A percentile compares a stretch with the other conserved stretches of the same genome.
These are phyloP conservation scores for Diorhabda carinulata DNA, from an alignment of 1,140 invertebrate species.

Conservation along the genomic window DNA sequence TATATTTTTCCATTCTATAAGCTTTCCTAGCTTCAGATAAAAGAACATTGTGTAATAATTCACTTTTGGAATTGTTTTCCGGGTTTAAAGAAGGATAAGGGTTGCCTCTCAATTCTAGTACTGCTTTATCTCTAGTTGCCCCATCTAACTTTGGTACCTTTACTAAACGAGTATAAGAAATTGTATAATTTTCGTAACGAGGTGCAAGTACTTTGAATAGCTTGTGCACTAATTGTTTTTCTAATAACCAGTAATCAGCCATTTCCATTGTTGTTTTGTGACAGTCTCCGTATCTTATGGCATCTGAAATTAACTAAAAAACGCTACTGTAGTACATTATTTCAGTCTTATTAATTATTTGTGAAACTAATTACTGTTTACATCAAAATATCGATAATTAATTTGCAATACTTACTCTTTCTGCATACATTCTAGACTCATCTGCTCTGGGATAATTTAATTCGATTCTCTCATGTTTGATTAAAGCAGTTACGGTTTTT, in stretches of 20 bases:
- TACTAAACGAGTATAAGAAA: slow-evolving; percentile 70
- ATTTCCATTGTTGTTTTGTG: slow-evolving; percentile 84
- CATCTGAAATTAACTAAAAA: slow-evolving; percentile 79
- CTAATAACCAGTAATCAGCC: slow-evolving; percentile 83
- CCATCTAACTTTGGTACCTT: slow-evolving; percentile 62
- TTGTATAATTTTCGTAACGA: slow-evolving; percentile 66
- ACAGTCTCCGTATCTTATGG: slow-evolving; percentile 78
- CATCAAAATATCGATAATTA: too few species aligned
- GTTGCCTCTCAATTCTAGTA: slow-evolving; percentile 78
- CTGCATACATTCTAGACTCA: slow-evolving; percentile 85
- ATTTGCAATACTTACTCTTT: slow-evolving; percentile 59
- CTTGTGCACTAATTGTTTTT: slow-evolving; percentile 88
- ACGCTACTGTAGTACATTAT: background rate
- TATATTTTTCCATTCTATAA: slow-evolving; percentile 49
- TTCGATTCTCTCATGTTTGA: slow-evolving; percentile 88
- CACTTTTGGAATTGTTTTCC: slow-evolving; percentile 55
- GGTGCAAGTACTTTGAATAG: slow-evolving; percentile 89
- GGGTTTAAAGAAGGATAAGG: slow-evolving; percentile 60
- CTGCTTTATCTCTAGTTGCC: slow-evolving; percentile 51
- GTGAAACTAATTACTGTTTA: too few species aligned
- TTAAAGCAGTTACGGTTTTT: slow-evolving; percentile 77
- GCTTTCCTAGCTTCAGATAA: slow-evolving; percentile 70
- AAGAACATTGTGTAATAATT: slow-evolving; percentile 66
- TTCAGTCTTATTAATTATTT: too few species aligned
- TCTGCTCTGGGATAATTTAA: slow-evolving; percentile 69